phyloP scores from a whole-genome alignment of 1,140 invertebrate species.

The Maconellicoccus hirsutus region DNA sequence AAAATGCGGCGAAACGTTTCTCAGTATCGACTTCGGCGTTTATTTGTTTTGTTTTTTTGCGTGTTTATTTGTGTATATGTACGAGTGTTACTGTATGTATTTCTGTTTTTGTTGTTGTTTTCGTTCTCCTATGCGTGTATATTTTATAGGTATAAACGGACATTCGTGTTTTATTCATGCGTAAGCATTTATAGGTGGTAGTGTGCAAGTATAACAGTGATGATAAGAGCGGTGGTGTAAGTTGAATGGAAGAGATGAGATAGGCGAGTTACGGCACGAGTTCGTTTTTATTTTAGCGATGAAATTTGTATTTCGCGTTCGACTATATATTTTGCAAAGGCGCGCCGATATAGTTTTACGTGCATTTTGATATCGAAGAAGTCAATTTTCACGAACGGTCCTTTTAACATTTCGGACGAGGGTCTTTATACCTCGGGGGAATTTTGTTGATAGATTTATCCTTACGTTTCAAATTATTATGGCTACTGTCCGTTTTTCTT shows the following conservation, averaged over 20 bases:
- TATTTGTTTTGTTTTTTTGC: neutral
- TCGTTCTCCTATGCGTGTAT: neutral
- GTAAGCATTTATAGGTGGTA: neutral
- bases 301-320: neutral
- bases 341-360: neutral
- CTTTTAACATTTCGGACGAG: slow-evolving; percentile 7
- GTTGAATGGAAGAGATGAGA: neutral
- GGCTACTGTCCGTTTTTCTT: neutral
- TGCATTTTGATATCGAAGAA: neutral
- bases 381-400: slow-evolving; percentile 8
- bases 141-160: slow-evolving; percentile 18
- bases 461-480: slow-evolving; percentile 14
- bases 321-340: neutral
- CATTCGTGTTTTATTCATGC: slow-evolving; percentile 12
- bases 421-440: neutral
- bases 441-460: slow-evolving; percentile 10
- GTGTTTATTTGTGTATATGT: too few relatives aligned
- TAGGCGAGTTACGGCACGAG: neutral
- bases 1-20: slow-evolving; percentile 19
- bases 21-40: slow-evolving; percentile 17
- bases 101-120: neutral
- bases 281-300: neutral
- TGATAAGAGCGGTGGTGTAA: neutral
- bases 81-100: too few relatives aligned
- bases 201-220: too few relatives aligned